Base-by-base conservation (phyloP, 2,888 invertebrate genomes). In the Morpho helenor region DNA sequence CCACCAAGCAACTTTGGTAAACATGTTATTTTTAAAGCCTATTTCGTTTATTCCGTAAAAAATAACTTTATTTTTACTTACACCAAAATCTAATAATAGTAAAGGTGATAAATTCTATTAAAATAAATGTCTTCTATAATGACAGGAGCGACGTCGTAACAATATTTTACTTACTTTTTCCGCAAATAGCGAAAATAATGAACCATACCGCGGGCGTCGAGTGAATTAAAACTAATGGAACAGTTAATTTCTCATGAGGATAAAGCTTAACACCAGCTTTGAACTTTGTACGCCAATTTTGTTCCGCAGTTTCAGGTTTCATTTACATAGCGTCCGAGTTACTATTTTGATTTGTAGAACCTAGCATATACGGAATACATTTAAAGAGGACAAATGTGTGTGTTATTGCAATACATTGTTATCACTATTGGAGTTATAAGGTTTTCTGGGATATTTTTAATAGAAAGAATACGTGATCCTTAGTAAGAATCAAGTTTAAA, bases 151-250 rank as follows among this genome's bases (percentile, higher is more conserved):
- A 41, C 54, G 23, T 46, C 47, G 44, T 7, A 23, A 49, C 49
- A 55, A 55, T 49, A 55, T 49, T 55, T 55, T 10, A 49, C 39
- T 49, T 55, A 55, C 49, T 55, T 55, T 59, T 62, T 62, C 59
- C 56, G 59, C 51, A 59, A 56, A 59, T 59, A 77, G 78, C 75
- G 75, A 79, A 79, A 84, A 87, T 85, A 86, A 87, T 84, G 83
- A 82, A 84, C 39, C 55, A 44, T 44, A 49, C 74, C 74, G 70
- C 69, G 75, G 51, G 62, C 69, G 76, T 60, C 74, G 78, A 82
- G 86, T 85, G 85, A 88, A 88, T 89, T 88, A 88, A 89, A 89
- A 89, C 87, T 89, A 89, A 89, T 89, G 88, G 88, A 87, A 83
- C 84, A 77, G 81, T 86, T 88, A 88, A 89, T 89, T 89, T 89